Evolutionary conservation across 2,797 vertebrate genomes (phyloP).

Genomic region (Hemitrygon akajei): DNA sequence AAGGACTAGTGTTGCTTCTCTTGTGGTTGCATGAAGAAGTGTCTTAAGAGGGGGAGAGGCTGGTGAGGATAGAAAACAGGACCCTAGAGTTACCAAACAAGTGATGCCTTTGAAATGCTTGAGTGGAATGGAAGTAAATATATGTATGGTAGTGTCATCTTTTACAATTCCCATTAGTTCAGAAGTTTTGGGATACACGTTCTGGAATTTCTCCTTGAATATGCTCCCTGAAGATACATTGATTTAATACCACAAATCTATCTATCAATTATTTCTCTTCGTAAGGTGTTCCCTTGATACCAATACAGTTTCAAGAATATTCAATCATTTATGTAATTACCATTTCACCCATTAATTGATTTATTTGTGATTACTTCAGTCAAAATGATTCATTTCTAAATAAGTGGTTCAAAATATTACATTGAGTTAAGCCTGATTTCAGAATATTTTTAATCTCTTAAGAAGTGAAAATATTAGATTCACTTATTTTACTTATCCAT

Average conservation of each 20-base stretch:
- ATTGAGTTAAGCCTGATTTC: not conserved
- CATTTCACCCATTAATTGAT: not conserved
- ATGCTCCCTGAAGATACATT: not conserved
- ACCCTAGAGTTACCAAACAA: too few species aligned
- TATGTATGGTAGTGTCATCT: too few species aligned
- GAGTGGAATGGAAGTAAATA: too few species aligned
- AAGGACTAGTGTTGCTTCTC: too few species aligned
- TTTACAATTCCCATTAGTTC: too few species aligned
- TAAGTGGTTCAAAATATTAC: not conserved
- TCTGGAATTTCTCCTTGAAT: not conserved
- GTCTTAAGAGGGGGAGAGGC: too few species aligned
- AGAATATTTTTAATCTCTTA: not conserved
- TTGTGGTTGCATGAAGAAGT: too few species aligned
- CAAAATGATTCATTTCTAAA: not conserved
- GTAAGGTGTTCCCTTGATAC: not conserved
- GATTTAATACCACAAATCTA: not conserved
- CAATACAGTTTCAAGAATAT: not conserved
- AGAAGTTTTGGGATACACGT: not conserved
- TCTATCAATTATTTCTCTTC: not conserved
- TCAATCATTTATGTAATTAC: not conserved
- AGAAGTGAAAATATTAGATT: not conserved
- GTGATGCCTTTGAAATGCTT: too few species aligned
- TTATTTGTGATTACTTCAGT: not conserved
- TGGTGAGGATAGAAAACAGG: too few species aligned
- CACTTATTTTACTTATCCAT: slow-evolving; percentile 40